A percentile compares a stretch with the other conserved stretches of the same genome.
These are phyloP conservation scores for Heliocidaris erythrogramma DNA, from an alignment of 35 echinoderm and acorn worm genomes.

Conservation along the genomic window DNA sequence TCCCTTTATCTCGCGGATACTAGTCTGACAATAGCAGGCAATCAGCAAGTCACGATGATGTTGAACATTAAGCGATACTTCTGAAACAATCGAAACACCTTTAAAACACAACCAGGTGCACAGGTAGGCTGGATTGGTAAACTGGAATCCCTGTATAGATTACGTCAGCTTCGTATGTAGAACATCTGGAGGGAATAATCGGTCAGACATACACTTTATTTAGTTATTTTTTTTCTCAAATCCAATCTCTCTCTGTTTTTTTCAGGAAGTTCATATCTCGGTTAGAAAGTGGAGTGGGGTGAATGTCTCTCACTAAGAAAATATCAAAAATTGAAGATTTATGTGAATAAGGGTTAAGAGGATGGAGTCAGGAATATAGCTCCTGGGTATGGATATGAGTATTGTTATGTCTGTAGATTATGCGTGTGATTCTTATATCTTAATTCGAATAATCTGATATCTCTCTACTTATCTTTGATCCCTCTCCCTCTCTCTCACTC, in stretches of 20 bases:
- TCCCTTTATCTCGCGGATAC: too few relatives aligned
- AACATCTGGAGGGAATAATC: not conserved
- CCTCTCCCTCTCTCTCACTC: not conserved
- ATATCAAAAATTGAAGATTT: not conserved
- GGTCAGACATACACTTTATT: not conserved
- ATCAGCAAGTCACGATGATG: too few relatives aligned
- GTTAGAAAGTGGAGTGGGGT: not conserved
- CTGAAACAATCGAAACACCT: too few relatives aligned
- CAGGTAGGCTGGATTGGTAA: too few relatives aligned
- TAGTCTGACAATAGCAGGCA: too few relatives aligned
- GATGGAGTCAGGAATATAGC: not conserved
- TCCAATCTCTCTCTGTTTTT: not conserved
- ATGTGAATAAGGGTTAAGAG: not conserved
- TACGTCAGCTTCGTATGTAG: not conserved
- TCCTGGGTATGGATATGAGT: not conserved
- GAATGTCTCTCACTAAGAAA: not conserved
- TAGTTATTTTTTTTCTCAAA: not conserved
- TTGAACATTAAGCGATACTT: too few relatives aligned
- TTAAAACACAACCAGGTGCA: too few relatives aligned
- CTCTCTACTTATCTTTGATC: not conserved
- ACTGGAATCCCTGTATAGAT: too few relatives aligned
- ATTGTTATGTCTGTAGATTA: not conserved
- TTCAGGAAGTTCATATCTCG: conserved; percentile 7
- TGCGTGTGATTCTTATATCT: not conserved
- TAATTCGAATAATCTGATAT: not conserved